Conservation (phyloP, 2,113 vertebrate genomes). For the Gasterosteus nipponicus region DNA sequence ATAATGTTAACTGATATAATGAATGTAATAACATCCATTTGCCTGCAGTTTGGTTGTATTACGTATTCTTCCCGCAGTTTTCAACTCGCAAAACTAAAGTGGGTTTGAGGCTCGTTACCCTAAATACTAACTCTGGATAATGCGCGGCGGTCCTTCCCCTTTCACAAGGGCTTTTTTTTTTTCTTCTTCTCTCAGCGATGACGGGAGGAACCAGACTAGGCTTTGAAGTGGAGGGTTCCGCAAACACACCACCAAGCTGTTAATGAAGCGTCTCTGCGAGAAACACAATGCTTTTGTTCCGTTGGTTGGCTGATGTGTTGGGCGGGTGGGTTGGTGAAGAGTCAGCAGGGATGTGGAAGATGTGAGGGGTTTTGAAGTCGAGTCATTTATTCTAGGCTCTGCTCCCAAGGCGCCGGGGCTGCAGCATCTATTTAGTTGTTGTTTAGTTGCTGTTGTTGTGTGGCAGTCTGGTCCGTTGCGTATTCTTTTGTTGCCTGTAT, state of each 20-base stretch:
- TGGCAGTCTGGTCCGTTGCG: slow-evolving; percentile 26
- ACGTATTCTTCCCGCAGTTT: neutral
- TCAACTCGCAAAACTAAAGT: slow-evolving; percentile 13
- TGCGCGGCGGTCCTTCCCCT: slow-evolving; percentile 30
- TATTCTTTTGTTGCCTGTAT: slow-evolving; percentile 31
- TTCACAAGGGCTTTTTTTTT: slow-evolving; percentile 46
- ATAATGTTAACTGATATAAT: neutral
- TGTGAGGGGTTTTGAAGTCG: slow-evolving; percentile 76
- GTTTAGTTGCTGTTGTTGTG: slow-evolving; percentile 51
- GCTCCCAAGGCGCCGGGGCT: slow-evolving; percentile 54
- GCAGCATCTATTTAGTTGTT: slow-evolving; percentile 64
- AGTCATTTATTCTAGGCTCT: slow-evolving; percentile 76
- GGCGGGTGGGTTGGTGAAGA: slow-evolving; percentile 55
- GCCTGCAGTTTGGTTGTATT: neutral
- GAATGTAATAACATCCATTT: neutral
- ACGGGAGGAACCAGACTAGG: slow-evolving; percentile 55
- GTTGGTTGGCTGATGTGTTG: slow-evolving; percentile 50
- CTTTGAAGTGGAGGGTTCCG: slow-evolving; percentile 63
- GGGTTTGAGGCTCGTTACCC: slow-evolving; percentile 44
- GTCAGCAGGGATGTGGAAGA: slow-evolving; percentile 70
- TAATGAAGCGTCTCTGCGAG: slow-evolving; percentile 70
- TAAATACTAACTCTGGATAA: slow-evolving; percentile 40
- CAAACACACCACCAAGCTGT: slow-evolving; percentile 61
- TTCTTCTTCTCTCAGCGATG: slow-evolving; percentile 30
- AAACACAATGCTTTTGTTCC: slow-evolving; percentile 57